These are phyloP conservation scores for Clistopyga incitator DNA, from an alignment of 2,888 invertebrate species.

Conservation along the genomic window DNA sequence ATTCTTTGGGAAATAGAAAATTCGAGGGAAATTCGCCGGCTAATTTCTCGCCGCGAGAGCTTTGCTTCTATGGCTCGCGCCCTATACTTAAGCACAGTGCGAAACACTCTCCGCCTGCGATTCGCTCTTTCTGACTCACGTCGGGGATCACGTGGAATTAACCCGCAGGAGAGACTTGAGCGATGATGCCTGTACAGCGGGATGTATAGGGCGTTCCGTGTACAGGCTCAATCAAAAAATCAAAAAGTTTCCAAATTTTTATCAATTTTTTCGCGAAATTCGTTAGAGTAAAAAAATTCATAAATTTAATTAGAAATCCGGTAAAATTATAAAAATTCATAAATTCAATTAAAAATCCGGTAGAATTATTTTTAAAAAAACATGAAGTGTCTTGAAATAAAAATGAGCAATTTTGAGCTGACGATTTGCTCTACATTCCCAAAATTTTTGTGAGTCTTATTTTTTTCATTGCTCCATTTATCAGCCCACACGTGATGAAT, in stretches of 20 bases:
- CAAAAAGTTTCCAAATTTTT: too few species aligned
- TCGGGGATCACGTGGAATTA: conserved; percentile 52
- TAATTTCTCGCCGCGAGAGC: conserved; percentile 74
- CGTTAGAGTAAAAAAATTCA: too few species aligned
- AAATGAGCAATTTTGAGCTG: too few species aligned
- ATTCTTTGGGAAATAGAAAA: conserved; percentile 74
- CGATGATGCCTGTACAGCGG: not conserved
- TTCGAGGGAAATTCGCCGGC: conserved; percentile 72
- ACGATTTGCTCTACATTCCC: not conserved
- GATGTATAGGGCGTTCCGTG: conserved; percentile 11
- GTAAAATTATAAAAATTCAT: too few species aligned
- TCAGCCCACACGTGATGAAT: not conserved
- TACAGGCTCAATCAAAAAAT: not conserved
- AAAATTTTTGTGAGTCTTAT: not conserved
- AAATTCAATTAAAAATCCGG: too few species aligned
- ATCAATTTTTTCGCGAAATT: too few species aligned
- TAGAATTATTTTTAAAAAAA: too few species aligned
- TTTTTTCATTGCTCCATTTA: not conserved
- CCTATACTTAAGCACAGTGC: not conserved
- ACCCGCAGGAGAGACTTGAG: conserved; percentile 4
- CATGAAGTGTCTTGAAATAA: too few species aligned
- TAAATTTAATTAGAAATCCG: too few species aligned
- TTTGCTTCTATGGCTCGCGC: not conserved
- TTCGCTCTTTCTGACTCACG: conserved; percentile 33
- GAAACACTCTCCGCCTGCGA: conserved; percentile 30